Base-by-base conservation (phyloP, 2,113 vertebrate species). In the Ancistrus triradiatus region DNA sequence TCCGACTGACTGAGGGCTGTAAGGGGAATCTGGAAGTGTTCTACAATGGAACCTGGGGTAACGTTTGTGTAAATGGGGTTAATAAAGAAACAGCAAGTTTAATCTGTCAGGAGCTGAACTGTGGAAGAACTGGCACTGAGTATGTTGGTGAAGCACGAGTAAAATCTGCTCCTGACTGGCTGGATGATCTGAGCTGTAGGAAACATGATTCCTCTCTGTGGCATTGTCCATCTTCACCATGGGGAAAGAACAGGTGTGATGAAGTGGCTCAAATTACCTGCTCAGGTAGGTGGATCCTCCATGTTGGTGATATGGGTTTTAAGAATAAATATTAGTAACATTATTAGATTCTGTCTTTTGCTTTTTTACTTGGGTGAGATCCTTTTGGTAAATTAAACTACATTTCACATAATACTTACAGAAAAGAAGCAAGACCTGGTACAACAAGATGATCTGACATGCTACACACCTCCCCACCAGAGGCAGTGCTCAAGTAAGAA, bases 1-100 rank as follows among this genome's bases (percentile, higher is more conserved):
- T 74, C 48, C 52, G 57, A 27, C 56, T 73, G 27, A 47, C 53
- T 21, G 59, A 70, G 33, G 68, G 68, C 28, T 63, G 59, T 59
- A 56, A 66, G 63, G 74, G 70, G 10, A 57, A 66, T 1, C 1
- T 76, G 33, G 66, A 73, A 24, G 51, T 70, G 27, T 66, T 66
- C 46, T 76, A 73, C 66, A 76, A 73, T 70, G 59, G 60, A 49
- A 68, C 52, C 17, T 75, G 73, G 73, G 64, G 64, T 21, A 64
- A 52, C 28, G 59, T 70, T 1, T 74, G 75, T n/a, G 17, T 1
- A 3, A 67, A 63, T 57, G 13, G 18, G 5, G 59, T 74, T 33
- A 46, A 63, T 37, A 35, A 7, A 53, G 40, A 53, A 10, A 73
- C 62, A 37, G 67, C 7, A 1, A 63, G 37, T 46, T 11, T 77